phyloP scores from a whole-genome alignment of 92 coral and sea anemone species.

The Heteractis magnifica region DNA sequence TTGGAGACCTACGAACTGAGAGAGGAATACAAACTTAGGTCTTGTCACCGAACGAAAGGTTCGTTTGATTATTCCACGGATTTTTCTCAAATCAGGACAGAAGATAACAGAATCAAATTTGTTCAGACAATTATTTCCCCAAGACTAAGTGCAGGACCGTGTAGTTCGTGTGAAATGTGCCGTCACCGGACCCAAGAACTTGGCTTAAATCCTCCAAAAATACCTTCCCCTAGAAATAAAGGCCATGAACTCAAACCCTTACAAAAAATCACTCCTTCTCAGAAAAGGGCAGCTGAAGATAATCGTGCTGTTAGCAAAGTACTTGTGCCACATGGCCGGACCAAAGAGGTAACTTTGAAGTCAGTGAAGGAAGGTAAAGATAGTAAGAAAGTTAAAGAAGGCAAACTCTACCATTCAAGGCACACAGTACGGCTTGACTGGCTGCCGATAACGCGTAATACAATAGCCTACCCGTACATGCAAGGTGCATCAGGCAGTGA shows the following conservation, averaged over 20 bases:
- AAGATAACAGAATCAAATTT: constrained; percentile 58
- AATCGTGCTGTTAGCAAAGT: constrained; percentile 54
- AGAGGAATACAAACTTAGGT: constrained; percentile 48
- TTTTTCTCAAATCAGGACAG: constrained; percentile 52
- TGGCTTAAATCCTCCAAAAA: constrained; percentile 5
- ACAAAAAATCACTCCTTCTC: constrained; percentile 77
- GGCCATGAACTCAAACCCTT: constrained; percentile 66
- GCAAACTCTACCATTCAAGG: constrained; percentile 1
- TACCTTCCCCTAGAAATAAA: constrained; percentile 24
- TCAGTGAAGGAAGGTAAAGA: constrained; percentile 43
- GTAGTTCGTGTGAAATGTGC: constrained; percentile 55
- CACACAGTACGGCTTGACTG: constrained; percentile 69
- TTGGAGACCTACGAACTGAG: constrained; percentile 53
- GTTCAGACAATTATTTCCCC: constrained; percentile 47
- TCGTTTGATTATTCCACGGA: constrained; percentile 41
- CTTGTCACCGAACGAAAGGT: constrained; percentile 32
- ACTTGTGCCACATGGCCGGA: constrained; percentile 42
- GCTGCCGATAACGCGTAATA: constrained; percentile 92
- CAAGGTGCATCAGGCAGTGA: constrained; percentile 26
- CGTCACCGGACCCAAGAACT: constrained; percentile 51
- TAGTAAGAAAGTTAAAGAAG: constrained; percentile 35
- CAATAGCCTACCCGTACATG: constrained; percentile 65
- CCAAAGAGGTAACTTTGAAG: constrained; percentile 39
- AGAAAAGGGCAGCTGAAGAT: constrained; percentile 77
- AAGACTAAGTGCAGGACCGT: constrained; percentile 31